A percentile compares a stretch with the other conserved stretches of the same genome.
These are phyloP conservation scores for Oenanthe oenanthe DNA, from an alignment of 2,113 vertebrate species.

Conservation along the genomic window DNA sequence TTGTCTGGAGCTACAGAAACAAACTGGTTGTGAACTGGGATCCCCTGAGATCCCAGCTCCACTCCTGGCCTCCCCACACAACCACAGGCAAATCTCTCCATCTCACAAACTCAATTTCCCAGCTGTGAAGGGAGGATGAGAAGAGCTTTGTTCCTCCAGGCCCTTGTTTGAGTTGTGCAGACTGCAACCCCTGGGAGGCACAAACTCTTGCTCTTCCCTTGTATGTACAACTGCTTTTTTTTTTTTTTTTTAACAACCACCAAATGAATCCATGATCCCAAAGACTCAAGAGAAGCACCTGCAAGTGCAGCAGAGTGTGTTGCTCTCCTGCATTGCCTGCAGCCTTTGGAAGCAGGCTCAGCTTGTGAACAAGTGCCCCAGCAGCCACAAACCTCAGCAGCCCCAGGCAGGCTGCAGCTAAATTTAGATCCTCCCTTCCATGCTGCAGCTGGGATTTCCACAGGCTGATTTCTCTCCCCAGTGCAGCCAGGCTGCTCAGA, in stretches of 20 bases:
- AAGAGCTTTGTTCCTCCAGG: background rate
- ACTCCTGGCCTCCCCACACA: background rate
- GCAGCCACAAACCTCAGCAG: background rate
- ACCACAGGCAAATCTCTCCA: conserved; percentile 10
- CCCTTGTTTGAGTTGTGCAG: background rate
- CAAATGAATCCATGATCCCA: background rate
- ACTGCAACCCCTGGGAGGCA: background rate
- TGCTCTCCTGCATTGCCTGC: background rate
- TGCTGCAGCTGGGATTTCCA: background rate
- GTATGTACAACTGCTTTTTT: background rate
- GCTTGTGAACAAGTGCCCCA: background rate
- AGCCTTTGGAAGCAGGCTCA: background rate
- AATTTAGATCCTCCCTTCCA: background rate
- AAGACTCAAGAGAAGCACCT: background rate
- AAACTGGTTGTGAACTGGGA: background rate
- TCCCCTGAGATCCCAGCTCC: background rate
- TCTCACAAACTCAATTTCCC: background rate
- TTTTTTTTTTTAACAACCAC: background rate
- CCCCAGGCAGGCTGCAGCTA: background rate
- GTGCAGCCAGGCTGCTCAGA: background rate
- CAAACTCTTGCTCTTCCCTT: background rate
- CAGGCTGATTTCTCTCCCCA: background rate
- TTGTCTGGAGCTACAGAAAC: background rate
- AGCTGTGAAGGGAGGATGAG: background rate
- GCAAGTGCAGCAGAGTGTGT: background rate